Evolutionary conservation across 2,113 vertebrate genomes (phyloP).

Genomic region (Colinus virginianus): DNA sequence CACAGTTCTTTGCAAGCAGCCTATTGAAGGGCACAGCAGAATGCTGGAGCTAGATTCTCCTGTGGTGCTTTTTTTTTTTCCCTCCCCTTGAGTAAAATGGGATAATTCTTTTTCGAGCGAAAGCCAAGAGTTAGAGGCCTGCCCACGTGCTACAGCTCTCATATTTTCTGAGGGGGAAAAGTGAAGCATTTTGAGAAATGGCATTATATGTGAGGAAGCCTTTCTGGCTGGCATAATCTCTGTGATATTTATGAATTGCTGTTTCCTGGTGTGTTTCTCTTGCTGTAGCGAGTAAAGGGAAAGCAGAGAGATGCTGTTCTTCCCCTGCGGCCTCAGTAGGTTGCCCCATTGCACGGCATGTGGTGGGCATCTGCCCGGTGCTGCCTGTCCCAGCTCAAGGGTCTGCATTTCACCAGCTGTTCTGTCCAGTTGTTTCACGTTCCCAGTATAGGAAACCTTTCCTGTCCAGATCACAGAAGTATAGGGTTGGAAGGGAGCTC

Average conservation of each 20-base stretch:
- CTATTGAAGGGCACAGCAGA: background rate
- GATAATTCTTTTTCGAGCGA: background rate
- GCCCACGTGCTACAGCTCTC: fast-evolving
- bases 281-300: background rate
- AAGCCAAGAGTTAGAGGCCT: background rate
- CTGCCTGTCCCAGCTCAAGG: fast-evolving
- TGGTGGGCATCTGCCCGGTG: too few species aligned
- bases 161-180: fast-evolving
- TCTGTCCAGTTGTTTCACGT: fast-evolving
- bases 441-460: fast-evolving
- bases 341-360: background rate
- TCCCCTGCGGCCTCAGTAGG: background rate
- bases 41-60: background rate
- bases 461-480: background rate
- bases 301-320: background rate
- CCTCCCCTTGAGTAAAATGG: background rate
- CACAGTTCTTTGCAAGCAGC: fast-evolving
- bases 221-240: background rate
- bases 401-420: background rate
- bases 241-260: background rate
- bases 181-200: background rate
- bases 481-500: too few species aligned
- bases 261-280: background rate
- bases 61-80: background rate
- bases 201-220: background rate